A percentile compares a stretch with the other conserved stretches of the same genome.
These are phyloP conservation scores for Malurus splendens DNA, from an alignment of 2,797 vertebrate genomes.

Conservation along the genomic window DNA sequence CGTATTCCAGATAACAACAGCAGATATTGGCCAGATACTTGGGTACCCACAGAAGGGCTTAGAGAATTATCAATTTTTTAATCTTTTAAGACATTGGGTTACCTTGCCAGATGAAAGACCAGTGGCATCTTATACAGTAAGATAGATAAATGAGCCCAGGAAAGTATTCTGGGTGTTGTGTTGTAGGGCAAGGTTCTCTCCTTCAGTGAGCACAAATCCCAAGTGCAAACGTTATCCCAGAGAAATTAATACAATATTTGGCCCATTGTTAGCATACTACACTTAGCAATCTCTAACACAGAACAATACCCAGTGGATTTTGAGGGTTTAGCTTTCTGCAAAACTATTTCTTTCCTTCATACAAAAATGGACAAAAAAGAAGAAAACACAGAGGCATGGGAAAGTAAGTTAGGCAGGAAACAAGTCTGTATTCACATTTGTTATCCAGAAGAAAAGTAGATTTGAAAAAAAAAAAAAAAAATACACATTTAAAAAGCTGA, in stretches of 20 bases:
- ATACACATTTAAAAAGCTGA: neutral
- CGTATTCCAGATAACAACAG: neutral
- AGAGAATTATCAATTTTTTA: neutral
- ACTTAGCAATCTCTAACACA: slow-evolving; percentile 17
- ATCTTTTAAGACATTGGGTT: neutral
- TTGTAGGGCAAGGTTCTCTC: neutral
- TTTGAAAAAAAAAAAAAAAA: neutral
- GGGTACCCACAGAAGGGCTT: neutral
- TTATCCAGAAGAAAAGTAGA: slow-evolving; percentile 24
- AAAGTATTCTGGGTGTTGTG: neutral
- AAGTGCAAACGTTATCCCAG: neutral
- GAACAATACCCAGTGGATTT: slow-evolving; percentile 48
- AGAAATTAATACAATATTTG: neutral
- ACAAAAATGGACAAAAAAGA: slow-evolving; percentile 28
- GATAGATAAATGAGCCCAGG: neutral
- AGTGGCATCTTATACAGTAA: neutral
- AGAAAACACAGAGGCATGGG: slow-evolving; percentile 45
- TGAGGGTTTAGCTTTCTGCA: slow-evolving; percentile 38
- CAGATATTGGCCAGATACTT: neutral
- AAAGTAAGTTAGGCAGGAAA: slow-evolving; percentile 50
- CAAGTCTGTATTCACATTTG: slow-evolving; percentile 35
- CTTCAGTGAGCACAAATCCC: neutral
- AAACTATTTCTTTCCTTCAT: slow-evolving; percentile 34
- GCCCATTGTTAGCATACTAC: neutral
- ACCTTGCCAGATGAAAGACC: neutral